Evolutionary conservation across 2,888 invertebrate species (phyloP).

Genomic region (Caenorhabditis angaria): DNA sequence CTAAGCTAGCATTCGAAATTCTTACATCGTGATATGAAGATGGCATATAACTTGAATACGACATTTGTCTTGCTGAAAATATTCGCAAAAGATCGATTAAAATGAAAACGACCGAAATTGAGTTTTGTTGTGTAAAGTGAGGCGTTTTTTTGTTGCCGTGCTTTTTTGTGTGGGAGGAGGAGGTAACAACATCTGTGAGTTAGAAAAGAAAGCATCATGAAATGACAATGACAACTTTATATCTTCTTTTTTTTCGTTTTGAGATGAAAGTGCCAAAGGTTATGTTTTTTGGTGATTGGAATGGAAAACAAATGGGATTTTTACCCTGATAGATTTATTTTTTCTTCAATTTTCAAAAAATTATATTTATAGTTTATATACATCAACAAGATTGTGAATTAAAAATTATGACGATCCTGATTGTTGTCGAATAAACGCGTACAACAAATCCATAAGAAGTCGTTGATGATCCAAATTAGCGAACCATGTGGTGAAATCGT

Average conservation of each 20-base stretch:
- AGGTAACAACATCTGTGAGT: constrained; percentile 1
- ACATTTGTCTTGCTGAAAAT: constrained; percentile 20
- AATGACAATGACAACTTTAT: constrained; percentile 35
- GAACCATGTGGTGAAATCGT: constrained; percentile 32
- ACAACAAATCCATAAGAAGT: constrained; percentile 22
- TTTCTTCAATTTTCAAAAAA: no score
- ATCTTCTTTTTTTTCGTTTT: constrained; percentile 19
- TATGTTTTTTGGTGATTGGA: constrained; percentile 2
- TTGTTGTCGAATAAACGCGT: background rate
- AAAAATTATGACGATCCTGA: background rate
- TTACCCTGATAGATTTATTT: background rate
- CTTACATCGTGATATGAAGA: constrained; percentile 36
- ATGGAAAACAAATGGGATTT: background rate
- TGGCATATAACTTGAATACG: constrained; percentile 32
- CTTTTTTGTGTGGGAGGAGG: constrained; percentile 6
- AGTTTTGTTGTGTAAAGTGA: background rate
- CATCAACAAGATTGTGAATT: background rate
- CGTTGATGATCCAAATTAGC: constrained; percentile 27
- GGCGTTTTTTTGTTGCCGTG: constrained; percentile 25
- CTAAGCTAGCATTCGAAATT: background rate
- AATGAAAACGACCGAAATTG: constrained; percentile 5
- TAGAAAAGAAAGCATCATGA: constrained; percentile 13
- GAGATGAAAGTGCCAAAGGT: constrained; percentile 5
- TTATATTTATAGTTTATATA: no score
- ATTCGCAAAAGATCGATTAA: constrained; percentile 1